Evolutionary conservation across 2,113 vertebrate genomes (phyloP), one percentile per base, ranked within the genome.

Genomic region (Syngnathus floridae): DNA sequence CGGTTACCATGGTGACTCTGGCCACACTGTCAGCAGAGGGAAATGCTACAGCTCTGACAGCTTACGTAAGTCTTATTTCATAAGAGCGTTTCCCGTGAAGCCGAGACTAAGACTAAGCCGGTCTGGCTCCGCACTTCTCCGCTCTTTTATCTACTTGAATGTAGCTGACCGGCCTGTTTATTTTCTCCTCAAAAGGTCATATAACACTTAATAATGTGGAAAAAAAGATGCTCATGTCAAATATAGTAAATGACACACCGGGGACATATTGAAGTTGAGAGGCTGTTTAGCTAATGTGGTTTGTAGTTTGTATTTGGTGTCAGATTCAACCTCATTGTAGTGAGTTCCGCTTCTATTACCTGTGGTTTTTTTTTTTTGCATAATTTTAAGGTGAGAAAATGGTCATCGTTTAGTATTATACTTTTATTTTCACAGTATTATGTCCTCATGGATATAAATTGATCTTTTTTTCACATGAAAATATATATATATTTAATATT

Each of bases 1-100:
- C 43, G 36, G 43, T 69, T 48, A 10, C 35, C 62, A 57, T 49
- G 63, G 37, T 12, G 38, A 46, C 51, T 79, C 75, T 11, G 64
- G 67, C 45, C 62, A 36, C 49, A 41, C 38, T 43, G 66, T 74
- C 60, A 62, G 63, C 65, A 69, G 66, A 73, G 65, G 57, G 60
- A 1, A 71, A 46, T 35, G 52, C 60, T 38, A 61, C 48, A 66
- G 57, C 57, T 45, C 16, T 26, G 17, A 22, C 70, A 67, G 45
- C 45, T 78, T 80, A 68, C 61, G 76, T 76, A 75, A 83, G 62
- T 36, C 36, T 61, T 51, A 61, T 79, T 77, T 82, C 66, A 76
- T 58, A 62, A 75, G 62, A 51, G 36, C 16, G 14, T 40, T 75
- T 76, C 49, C 59, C 14, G 72, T 74, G 60, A 80, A 67, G 40